phyloP scores from a whole-genome alignment of 1,140 invertebrate species.

The Homarus americanus region DNA sequence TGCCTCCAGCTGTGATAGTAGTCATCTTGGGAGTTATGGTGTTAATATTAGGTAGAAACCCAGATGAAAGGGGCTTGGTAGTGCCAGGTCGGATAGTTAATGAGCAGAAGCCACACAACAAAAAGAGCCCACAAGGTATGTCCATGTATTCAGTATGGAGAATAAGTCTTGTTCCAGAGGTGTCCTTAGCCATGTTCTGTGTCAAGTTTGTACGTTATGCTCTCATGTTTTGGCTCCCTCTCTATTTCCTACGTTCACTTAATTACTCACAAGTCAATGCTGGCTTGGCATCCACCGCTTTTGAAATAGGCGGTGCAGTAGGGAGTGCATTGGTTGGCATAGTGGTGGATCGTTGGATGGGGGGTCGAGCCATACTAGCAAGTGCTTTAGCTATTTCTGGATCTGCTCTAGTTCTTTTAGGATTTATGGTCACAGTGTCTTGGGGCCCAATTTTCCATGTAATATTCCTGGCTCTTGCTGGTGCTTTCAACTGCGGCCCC shows the following conservation, averaged over 20 bases:
- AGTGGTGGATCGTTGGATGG: conserved; percentile 78
- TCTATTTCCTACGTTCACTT: conserved; percentile 80
- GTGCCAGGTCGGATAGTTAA: conserved; percentile 76
- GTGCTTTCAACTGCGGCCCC: conserved; percentile 80
- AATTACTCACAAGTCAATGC: conserved; percentile 79
- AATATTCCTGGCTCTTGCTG: conserved; percentile 79
- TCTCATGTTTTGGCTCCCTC: conserved; percentile 81
- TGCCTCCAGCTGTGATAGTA: conserved; percentile 78
- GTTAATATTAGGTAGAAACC: conserved; percentile 77
- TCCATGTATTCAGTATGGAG: conserved; percentile 75
- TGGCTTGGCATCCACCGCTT: conserved; percentile 80
- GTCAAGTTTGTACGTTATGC: conserved; percentile 81
- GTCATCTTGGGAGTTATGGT: conserved; percentile 78
- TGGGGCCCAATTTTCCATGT: conserved; percentile 79
- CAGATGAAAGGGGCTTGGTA: conserved; percentile 78
- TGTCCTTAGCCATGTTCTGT: conserved; percentile 80
- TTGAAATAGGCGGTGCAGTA: conserved; percentile 80
- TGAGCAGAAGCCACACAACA: conserved; percentile 65
- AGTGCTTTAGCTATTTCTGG: conserved; percentile 78
- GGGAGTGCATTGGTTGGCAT: conserved; percentile 80
- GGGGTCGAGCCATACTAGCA: conserved; percentile 78
- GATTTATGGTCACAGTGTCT: conserved; percentile 79
- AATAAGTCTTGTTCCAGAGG: conserved; percentile 79
- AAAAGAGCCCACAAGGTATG: conserved; percentile 4
- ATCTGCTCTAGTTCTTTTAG: conserved; percentile 78